Evolutionary conservation across 2,113 vertebrate species (phyloP).

Genomic region (Ophiodon elongatus): DNA sequence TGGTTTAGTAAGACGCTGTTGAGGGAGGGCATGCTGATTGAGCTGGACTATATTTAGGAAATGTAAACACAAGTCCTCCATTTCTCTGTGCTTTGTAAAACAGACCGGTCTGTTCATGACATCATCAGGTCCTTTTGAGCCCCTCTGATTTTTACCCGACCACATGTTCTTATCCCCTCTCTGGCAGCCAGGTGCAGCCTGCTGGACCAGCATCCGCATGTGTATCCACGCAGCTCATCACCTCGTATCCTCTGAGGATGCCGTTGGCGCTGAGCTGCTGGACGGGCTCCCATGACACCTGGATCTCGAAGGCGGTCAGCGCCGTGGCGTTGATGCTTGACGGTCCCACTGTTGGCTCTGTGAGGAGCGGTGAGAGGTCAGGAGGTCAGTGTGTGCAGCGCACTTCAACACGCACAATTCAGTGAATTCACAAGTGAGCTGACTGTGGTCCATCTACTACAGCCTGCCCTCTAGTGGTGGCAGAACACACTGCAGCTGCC

Average conservation of each 20-base stretch:
- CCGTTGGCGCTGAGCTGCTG: conserved; percentile 86
- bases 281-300: conserved; percentile 93
- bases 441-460: neutral
- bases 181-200: neutral
- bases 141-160: neutral
- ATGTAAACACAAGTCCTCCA: neutral
- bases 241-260: conserved; percentile 94
- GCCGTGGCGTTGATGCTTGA: conserved; percentile 88
- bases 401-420: neutral
- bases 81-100: neutral
- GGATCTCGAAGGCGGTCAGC: conserved; percentile 92
- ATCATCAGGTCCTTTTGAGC: neutral
- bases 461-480: conserved; percentile 46
- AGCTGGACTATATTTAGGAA: neutral
- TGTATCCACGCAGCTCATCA: conserved; percentile 57
- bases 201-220: neutral
- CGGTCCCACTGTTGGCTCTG: conserved; percentile 92
- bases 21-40: neutral
- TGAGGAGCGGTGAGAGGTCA: neutral
- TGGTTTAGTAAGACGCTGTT: neutral
- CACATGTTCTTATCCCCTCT: neutral
- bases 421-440: neutral
- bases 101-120: neutral
- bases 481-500: neutral
- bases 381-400: neutral